Evolutionary conservation across 35 echinoderm and acorn worm genomes (phyloP), one percentile per base, ranked within the genome.

Genomic region (Ptychodera flava): DNA sequence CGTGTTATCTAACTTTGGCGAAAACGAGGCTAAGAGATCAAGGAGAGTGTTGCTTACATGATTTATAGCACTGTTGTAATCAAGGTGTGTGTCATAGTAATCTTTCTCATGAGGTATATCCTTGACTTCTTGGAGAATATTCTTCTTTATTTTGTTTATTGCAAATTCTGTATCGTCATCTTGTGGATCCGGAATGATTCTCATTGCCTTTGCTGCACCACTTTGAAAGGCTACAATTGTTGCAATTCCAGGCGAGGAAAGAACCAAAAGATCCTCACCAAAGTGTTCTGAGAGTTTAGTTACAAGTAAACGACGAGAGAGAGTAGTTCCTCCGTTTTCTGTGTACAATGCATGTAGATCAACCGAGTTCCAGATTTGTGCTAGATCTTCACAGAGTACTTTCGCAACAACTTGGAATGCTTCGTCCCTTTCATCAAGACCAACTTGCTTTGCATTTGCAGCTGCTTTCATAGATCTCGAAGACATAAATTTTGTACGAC

Each of bases 201-300:
- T 36, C 27, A 90, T 32, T 32, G 35, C 27, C 14, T 81, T 35
- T 2, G 16, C 31, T 45, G 88, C 89, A 28, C 80, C 35, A 36
- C 77, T 86, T 82, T 78, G 33, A 76, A 91, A 91, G 22, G 80
- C 81, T 16, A 94, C 31, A 32, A 87, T 91, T 31, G 28, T 88
- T 35, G 92, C 84, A 45, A 87, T n/a, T n/a, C 93, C 93, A 27
- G 89, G 89, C 0, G 93, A 91, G 77, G 89, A 91, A 28, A 94
- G 77, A 35, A 85, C 87, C n/a, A 94, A 0, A 85, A 94, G 86
- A 15, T 88, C 82, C 14, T 80, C 75, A 15, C 52, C 53, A 53
- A 88, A 94, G 81, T 91, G 76, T 52, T 90, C 85, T 88, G 34
- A 78, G 15, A 93, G 33, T 81, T 87, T 77, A 0, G 1, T 82